Percentiles rank a stretch among this genome's conserved stretches.
These are phyloP conservation scores for Neostethus bicornis DNA, from an alignment of 2,797 vertebrate genomes.

Conservation along the genomic window DNA sequence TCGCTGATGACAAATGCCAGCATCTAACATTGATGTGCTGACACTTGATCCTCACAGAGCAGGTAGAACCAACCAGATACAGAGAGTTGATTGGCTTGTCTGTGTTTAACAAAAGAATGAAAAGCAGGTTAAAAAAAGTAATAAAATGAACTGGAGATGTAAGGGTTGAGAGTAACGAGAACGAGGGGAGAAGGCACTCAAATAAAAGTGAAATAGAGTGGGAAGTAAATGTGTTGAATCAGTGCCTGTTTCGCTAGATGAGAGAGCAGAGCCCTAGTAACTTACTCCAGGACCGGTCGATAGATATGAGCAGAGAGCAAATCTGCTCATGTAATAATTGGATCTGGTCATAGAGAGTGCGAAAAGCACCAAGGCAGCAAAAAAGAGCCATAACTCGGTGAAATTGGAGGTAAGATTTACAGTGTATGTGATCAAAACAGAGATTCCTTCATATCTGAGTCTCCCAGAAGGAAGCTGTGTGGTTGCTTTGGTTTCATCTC, in stretches of 20 bases:
- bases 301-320: constrained; percentile 57
- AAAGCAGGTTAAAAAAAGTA: constrained; percentile 5
- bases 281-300: constrained; percentile 53
- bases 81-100: constrained; percentile 39
- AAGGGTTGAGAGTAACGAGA: constrained; percentile 25
- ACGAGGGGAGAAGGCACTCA: constrained; percentile 26
- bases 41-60: constrained; percentile 26
- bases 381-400: constrained; percentile 68
- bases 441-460: constrained; percentile 51
- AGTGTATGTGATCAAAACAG: constrained; percentile 57
- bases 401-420: constrained; percentile 67
- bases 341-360: constrained; percentile 54
- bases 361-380: constrained; percentile 68
- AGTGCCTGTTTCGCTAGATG: constrained; percentile 39
- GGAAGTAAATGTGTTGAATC: constrained; percentile 37
- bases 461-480: constrained; percentile 37
- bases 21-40: constrained; percentile 30
- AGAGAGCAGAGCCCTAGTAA: constrained; percentile 24
- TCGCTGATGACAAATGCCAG: not conserved
- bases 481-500: constrained; percentile 27
- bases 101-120: constrained; percentile 44
- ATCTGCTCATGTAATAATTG: constrained; percentile 65
- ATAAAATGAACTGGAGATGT: constrained; percentile 26
- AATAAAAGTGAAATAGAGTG: constrained; percentile 59
- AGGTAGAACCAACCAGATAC: constrained; percentile 18